phyloP scores from a whole-genome alignment of 2,113 vertebrate species.

The Cygnus buccinator region DNA sequence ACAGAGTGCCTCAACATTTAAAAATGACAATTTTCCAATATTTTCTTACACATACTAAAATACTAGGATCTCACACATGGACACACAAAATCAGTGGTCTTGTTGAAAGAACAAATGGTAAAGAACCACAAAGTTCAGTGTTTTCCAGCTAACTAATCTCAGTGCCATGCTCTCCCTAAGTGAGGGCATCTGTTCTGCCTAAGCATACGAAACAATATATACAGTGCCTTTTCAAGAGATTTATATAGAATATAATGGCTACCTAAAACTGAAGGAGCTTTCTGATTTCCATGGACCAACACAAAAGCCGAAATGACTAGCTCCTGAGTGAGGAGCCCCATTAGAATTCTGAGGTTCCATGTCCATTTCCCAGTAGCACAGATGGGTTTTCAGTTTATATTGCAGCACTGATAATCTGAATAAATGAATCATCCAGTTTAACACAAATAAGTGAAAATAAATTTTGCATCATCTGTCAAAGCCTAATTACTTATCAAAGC shows the following conservation, averaged over 20 bases:
- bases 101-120: background rate
- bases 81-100: background rate
- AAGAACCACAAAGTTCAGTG: background rate
- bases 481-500: background rate
- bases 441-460: background rate
- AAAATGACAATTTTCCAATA: background rate
- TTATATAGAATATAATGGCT: background rate
- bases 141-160: background rate
- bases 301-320: rapidly evolving
- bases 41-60: background rate
- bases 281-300: background rate
- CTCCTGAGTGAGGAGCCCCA: background rate
- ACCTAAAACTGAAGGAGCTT: background rate
- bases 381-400: background rate
- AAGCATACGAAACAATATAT: background rate
- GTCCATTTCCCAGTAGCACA: background rate
- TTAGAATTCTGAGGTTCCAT: background rate
- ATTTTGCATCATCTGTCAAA: background rate
- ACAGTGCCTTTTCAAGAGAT: background rate
- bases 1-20: background rate
- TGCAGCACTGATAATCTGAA: background rate
- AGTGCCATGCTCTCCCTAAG: background rate
- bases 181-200: background rate
- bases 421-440: background rate
- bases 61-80: background rate